Evolutionary conservation across 2,797 vertebrate genomes (phyloP).

Genomic region (Myotis daubentonii): DNA sequence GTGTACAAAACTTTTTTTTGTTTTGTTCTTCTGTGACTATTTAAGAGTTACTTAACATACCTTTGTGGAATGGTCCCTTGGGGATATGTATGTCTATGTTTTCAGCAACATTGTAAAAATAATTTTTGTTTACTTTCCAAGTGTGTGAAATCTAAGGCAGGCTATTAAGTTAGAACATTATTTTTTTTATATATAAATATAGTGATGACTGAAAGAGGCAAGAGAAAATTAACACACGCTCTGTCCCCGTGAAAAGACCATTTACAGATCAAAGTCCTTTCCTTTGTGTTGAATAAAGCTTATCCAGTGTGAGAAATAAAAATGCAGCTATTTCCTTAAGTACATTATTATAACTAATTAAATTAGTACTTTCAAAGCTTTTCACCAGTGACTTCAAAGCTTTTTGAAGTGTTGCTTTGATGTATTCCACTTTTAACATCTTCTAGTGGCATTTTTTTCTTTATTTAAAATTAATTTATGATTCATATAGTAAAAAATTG

Average conservation of each 20-base stretch:
- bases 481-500: neutral
- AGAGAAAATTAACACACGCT: neutral
- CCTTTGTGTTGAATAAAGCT: neutral
- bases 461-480: constrained; percentile 27
- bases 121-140: constrained; percentile 24
- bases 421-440: neutral
- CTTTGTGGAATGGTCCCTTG: neutral
- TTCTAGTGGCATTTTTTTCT: neutral
- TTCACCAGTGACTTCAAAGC: neutral
- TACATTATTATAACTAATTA: neutral
- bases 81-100: neutral
- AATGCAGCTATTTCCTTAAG: neutral
- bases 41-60: neutral
- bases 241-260: neutral
- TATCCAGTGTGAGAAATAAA: constrained; percentile 8
- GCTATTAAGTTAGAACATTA: neutral
- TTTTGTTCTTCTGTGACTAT: constrained; percentile 27
- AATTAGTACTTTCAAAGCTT: neutral
- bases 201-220: neutral
- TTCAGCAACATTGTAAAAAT: neutral
- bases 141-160: neutral
- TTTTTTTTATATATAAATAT: neutral
- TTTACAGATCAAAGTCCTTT: neutral
- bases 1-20: neutral
- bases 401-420: constrained; percentile 14